phyloP scores from a whole-genome alignment of 1,140 invertebrate genomes.

The Solenopsis invicta region DNA sequence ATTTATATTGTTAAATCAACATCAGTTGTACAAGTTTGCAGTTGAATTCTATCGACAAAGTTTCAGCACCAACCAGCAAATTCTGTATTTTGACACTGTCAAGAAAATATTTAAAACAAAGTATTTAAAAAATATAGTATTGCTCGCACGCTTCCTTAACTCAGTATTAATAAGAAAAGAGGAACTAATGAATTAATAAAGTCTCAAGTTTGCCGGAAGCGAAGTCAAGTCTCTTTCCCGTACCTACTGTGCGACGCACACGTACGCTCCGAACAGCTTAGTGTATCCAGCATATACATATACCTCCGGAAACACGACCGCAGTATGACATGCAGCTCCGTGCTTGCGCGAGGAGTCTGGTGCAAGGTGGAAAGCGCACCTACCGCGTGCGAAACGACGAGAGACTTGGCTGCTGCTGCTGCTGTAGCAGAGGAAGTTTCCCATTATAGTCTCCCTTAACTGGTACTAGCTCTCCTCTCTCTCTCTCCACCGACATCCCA shows the following conservation, averaged over 20 bases:
- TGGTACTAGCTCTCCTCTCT: constrained; percentile 45
- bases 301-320: constrained; percentile 59
- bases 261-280: constrained; percentile 27
- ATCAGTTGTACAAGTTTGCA: neutral
- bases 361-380: constrained; percentile 62
- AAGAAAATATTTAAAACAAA: neutral
- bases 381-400: constrained; percentile 68
- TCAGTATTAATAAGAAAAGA: constrained; percentile 52
- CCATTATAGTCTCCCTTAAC: constrained; percentile 78
- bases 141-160: neutral
- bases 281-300: constrained; percentile 26
- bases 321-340: constrained; percentile 61
- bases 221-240: constrained; percentile 40
- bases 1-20: neutral
- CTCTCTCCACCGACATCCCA: constrained; percentile 1
- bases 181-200: constrained; percentile 66
- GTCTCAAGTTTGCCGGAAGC: constrained; percentile 30
- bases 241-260: constrained; percentile 36
- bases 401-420: constrained; percentile 67
- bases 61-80: neutral
- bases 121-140: constrained; percentile 1
- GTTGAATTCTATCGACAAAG: neutral
- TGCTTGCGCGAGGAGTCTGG: constrained; percentile 50
- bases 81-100: neutral
- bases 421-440: constrained; percentile 72